Evolutionary conservation across 2,888 invertebrate species (phyloP).

Genomic region (Dynastes grantii): DNA sequence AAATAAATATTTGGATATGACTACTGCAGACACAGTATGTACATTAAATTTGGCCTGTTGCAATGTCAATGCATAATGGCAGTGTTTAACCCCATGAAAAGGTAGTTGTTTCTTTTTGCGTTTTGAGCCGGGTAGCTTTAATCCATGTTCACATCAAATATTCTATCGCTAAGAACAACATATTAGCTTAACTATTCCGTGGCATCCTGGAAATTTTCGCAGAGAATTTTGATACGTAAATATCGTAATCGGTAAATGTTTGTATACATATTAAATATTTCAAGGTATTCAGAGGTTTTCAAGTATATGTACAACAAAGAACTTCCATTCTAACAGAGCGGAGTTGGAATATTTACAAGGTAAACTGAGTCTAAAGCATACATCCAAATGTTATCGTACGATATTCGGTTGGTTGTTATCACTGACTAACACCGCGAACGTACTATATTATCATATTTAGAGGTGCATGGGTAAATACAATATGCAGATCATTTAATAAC

Average conservation of each 20-base stretch:
- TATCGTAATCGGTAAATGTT: conserved; percentile 8
- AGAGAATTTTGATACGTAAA: conserved; percentile 27
- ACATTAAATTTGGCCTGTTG: no score
- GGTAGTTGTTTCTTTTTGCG: no score
- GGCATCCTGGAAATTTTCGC: background rate
- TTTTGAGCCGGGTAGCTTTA: no score
- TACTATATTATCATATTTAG: conserved; percentile 34
- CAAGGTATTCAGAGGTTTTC: conserved; percentile 6
- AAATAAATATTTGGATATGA: no score
- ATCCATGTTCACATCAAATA: no score
- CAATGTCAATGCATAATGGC: no score
- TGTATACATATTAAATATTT: conserved; percentile 16
- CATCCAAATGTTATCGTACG: conserved; percentile 15
- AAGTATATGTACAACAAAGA: conserved; percentile 11
- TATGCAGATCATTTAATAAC: conserved; percentile 41
- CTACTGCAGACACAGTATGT: no score
- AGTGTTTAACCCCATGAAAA: no score
- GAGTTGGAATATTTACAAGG: conserved; percentile 35
- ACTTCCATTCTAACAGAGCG: conserved; percentile 5
- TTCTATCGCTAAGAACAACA: background rate
- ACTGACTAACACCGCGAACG: conserved; percentile 10
- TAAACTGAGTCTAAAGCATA: conserved; percentile 13
- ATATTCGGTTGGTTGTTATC: conserved; percentile 31
- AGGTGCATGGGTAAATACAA: conserved; percentile 11
- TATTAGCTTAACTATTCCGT: background rate